Conservation (phyloP, 2,888 invertebrate genomes). For the Aporophyla lueneburgensis region DNA sequence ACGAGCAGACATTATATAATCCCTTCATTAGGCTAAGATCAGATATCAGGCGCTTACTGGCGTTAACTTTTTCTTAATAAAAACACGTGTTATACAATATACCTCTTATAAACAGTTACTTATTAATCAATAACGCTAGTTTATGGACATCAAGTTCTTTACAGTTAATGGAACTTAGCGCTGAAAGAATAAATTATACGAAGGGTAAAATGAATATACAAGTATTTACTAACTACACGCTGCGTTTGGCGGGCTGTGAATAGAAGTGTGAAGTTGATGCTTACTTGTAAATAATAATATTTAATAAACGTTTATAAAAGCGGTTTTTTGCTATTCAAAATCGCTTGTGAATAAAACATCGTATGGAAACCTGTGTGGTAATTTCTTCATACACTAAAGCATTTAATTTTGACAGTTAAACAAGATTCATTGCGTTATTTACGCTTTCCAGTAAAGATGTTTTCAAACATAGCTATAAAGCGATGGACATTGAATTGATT, state of each 20-base stretch:
- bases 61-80: constrained; percentile 7
- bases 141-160: constrained; percentile 10
- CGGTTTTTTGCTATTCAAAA: background rate
- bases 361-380: background rate
- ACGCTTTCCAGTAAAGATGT: too few species aligned
- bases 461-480: background rate
- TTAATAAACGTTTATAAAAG: background rate
- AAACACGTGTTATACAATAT: background rate
- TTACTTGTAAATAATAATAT: constrained; percentile 6
- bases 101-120: constrained; percentile 1
- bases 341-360: background rate
- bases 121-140: constrained; percentile 23
- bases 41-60: constrained; percentile 13
- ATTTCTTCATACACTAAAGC: background rate
- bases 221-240: background rate
- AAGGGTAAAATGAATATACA: constrained; percentile 6
- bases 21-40: constrained; percentile 22
- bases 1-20: constrained; percentile 28
- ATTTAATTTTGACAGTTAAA: background rate
- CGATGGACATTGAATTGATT: background rate
- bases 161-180: background rate
- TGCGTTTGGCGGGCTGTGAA: constrained; percentile 16
- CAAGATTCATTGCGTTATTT: background rate
- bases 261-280: background rate
- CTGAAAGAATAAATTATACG: constrained; percentile 6